phyloP scores from a whole-genome alignment of 2,113 vertebrate species.

The Synchiropus splendidus region DNA sequence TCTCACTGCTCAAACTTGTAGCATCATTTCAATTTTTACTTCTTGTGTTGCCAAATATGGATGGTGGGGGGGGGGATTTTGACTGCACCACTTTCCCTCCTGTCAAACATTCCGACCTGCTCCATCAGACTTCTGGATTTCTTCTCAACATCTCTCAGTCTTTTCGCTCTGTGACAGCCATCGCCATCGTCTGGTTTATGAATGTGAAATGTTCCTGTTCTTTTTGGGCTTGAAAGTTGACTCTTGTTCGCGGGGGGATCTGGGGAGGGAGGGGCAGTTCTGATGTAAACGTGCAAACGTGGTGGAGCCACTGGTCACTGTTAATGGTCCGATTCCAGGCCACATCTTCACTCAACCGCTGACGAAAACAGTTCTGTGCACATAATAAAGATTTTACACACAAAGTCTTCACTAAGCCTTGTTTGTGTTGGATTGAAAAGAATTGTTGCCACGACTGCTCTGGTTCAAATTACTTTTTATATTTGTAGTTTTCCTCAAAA shows the following conservation, averaged over 20 bases:
- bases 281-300: constrained; percentile 67
- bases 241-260: constrained; percentile 10
- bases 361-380: constrained; percentile 65
- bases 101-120: constrained; percentile 58
- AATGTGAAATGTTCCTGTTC: constrained; percentile 48
- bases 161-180: constrained; percentile 13
- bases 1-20: constrained; percentile 56
- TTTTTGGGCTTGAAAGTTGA: constrained; percentile 33
- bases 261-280: constrained; percentile 32
- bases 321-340: constrained; percentile 48
- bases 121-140: constrained; percentile 24
- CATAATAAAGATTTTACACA: constrained; percentile 70
- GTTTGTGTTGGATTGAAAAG: neutral
- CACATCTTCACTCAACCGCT: constrained; percentile 52
- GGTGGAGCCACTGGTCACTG: constrained; percentile 62
- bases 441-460: too few species aligned
- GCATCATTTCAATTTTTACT: constrained; percentile 66
- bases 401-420: constrained; percentile 2
- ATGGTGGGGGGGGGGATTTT: constrained; percentile 41
- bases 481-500: too few species aligned
- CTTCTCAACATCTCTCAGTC: constrained; percentile 26
- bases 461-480: too few species aligned
- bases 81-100: constrained; percentile 43
- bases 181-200: constrained; percentile 37
- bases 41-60: constrained; percentile 67